Conservation (phyloP, 30 jellyfish, hydroid and myxozoan genomes). For the Hydractinia echinata region DNA sequence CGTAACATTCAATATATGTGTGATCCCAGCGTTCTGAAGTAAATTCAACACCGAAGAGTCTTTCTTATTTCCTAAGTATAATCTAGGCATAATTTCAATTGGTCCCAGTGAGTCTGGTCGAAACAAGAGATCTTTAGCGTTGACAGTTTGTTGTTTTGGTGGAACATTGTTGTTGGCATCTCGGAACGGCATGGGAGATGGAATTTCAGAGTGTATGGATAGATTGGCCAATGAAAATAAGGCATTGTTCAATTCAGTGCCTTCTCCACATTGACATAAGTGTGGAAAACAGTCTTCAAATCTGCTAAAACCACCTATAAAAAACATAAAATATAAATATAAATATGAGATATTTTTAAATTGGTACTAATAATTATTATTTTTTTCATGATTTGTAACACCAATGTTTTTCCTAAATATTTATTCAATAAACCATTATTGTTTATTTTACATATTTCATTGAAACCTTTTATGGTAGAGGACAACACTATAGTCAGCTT, state of each 20-base stretch:
- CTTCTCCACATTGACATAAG: conserved; percentile 88
- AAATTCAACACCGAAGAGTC: conserved; percentile 58
- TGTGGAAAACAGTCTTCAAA: conserved; percentile 81
- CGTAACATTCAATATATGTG: conserved; percentile 76
- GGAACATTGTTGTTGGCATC: conserved; percentile 24
- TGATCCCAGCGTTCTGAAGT: conserved; percentile 42
- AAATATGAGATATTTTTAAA: too few relatives aligned
- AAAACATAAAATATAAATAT: background rate
- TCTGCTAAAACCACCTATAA: conserved; percentile 74
- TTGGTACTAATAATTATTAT: too few relatives aligned
- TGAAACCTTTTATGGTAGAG: too few relatives aligned
- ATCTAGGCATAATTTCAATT: conserved; percentile 64
- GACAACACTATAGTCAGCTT: too few relatives aligned
- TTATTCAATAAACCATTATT: too few relatives aligned
- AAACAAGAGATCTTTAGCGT: conserved; percentile 68
- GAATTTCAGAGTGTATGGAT: conserved; percentile 18
- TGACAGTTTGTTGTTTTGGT: conserved; percentile 34
- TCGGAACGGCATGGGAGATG: conserved; percentile 33
- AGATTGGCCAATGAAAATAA: conserved; percentile 38
- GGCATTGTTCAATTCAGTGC: conserved; percentile 71
- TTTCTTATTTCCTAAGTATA: conserved; percentile 72
- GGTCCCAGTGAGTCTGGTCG: conserved; percentile 91
- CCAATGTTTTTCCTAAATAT: too few relatives aligned
- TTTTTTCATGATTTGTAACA: too few relatives aligned
- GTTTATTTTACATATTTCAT: too few relatives aligned